Conservation (phyloP, 1,140 invertebrate species). For the Eupeodes corollae region DNA sequence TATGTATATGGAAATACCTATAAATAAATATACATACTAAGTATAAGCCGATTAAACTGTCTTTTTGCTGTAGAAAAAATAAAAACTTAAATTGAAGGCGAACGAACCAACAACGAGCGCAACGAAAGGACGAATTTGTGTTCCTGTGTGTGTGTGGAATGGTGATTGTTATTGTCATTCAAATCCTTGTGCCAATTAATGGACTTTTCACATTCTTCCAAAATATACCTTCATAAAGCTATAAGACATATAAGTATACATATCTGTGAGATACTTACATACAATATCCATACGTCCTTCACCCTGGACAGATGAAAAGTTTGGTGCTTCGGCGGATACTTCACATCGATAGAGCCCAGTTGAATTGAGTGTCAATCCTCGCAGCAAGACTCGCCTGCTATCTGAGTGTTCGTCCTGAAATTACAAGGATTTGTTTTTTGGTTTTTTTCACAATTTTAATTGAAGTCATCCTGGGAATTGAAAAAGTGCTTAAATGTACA, state of each 20-base stretch:
- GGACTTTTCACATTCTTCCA: no score
- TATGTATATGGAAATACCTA: no score
- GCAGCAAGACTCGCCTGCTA: constrained; percentile 47
- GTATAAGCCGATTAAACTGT: no score
- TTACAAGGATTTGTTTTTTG: not conserved
- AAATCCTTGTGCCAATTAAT: no score
- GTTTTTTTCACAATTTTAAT: not conserved
- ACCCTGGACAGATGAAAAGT: constrained; percentile 53
- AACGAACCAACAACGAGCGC: no score
- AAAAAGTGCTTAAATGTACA: not conserved
- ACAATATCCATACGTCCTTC: constrained; percentile 60
- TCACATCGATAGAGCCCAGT: constrained; percentile 63
- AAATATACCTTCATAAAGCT: not conserved
- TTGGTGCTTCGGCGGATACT: constrained; percentile 63
- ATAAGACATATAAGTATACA: not conserved
- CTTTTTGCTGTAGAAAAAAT: no score
- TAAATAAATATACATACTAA: no score
- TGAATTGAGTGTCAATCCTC: constrained; percentile 50
- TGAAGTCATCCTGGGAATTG: not conserved
- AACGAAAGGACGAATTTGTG: no score
- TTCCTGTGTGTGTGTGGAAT: no score
- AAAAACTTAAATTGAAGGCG: no score
- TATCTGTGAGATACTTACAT: constrained; percentile 44
- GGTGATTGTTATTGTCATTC: no score
- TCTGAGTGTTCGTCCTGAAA: constrained; percentile 47